Base-by-base conservation (phyloP, 2,113 vertebrate genomes). In the Gila orcuttii region DNA sequence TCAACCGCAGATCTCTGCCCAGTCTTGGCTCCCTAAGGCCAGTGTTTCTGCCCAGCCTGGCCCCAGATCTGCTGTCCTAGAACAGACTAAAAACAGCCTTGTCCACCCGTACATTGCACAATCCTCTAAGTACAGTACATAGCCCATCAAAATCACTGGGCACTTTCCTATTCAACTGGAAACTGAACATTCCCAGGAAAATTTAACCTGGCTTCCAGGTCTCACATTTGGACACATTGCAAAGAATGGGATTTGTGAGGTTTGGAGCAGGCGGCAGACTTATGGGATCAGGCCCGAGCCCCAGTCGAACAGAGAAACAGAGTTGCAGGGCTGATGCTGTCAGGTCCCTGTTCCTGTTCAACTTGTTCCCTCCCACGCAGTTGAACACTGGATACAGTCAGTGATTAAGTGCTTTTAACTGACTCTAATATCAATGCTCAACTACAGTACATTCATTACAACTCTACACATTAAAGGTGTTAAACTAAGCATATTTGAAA, bases 161-260 rank as follows among this genome's bases (percentile, higher is more conserved):
- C 19, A 7, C 88, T 91, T 92, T 92, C 86, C 89, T 86, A 85
- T 88, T 86, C 52, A 83, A 86, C 85, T 90, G 86, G 90, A 90
- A 80, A 88, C 87, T 85, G 86, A 92, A 88, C 90, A 93, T 91
- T 68, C 68, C 88, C 71, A 89, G 89, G 81, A 74, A 88, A 82
- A 84, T 6, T n/a, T 1, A 86, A 92, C 88, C 90, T 73, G 85
- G 89, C 92, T 91, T 91, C 89, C 90, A 91, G 90, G 90, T 93
- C 89, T 91, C 79, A 90, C 91, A 93, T 91, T 90, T 91, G 89
- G 90, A 94, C 93, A 94, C 93, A 93, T 93, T 92, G 91, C 89
- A 88, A 91, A 90, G 91, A 92, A 93, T 93, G 87, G 87, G 89
- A 93, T 94, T 91, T 86, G 89, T 88, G 73, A 66, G 86, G 64